Conservation (phyloP, 2,113 vertebrate genomes). For the Oriolus oriolus region DNA sequence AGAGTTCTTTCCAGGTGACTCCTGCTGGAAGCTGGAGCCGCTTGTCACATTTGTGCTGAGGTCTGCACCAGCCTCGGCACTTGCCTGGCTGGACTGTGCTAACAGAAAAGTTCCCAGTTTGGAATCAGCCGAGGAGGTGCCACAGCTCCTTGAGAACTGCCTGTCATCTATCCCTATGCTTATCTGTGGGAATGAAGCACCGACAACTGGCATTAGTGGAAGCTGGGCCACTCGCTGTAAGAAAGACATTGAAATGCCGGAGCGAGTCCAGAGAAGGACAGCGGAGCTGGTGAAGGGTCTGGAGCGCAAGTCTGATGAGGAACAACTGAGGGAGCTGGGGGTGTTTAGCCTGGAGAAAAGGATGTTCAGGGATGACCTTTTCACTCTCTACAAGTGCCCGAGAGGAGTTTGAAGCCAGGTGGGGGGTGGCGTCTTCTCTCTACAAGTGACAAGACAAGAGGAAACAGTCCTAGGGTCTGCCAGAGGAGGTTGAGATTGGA, state of each 20-base stretch:
- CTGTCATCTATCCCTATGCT: not conserved
- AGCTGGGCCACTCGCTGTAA: not conserved
- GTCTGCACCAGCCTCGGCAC: not conserved
- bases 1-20: not conserved
- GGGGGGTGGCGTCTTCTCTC: not conserved
- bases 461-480: not conserved
- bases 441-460: not conserved
- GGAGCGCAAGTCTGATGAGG: not conserved
- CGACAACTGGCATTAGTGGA: not conserved
- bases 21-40: not conserved
- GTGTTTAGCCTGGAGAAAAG: not conserved
- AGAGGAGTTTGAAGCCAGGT: not conserved
- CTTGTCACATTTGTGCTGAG: not conserved
- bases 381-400: not conserved
- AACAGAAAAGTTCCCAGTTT: not conserved
- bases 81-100: not conserved
- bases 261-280: not conserved
- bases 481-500: not conserved
- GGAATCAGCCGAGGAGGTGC: not conserved
- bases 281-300: rapidly evolving
- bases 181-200: not conserved
- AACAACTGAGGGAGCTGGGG: not conserved
- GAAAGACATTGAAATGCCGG: not conserved
- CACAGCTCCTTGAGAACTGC: not conserved
- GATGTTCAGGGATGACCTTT: not conserved